Base-by-base conservation (phyloP, 2,888 invertebrate genomes). In the Phorcus lineatus region DNA sequence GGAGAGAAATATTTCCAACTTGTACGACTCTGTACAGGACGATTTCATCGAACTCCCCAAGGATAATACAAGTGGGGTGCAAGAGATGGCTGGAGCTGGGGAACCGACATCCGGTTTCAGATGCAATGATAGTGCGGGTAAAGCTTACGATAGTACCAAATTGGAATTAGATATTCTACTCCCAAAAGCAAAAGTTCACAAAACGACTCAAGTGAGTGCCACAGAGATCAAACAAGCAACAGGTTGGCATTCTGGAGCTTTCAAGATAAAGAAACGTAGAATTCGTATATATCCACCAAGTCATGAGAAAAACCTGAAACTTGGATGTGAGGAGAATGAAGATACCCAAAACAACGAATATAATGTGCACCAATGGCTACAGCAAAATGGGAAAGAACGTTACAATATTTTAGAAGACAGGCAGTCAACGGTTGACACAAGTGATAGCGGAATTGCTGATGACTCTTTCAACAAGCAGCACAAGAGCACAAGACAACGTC, bases 391-490 rank as follows among this genome's bases (percentile, higher is more conserved):
- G 4, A 62, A 13, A 13, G 62, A 28, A 13, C 24, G 4, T 28
- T 62, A 16, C n/a, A 17, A 28, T 9, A 28, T 31, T 22, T 17
- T 31, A 13, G 24, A 24, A 7, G 62, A 62, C 17, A 62, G 84
- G 1, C 82, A 84, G 79, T 82, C 84, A 17, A 81, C 84, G 2
- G 80, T 82, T 31, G 84, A 84, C 74, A 84, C 84, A 16, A 67
- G 79, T 24, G 84, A 84, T 79, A 84, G 84, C 36, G 84, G 82
- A 2, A 82, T 84, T 16, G 78, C 80, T 24, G 82, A 84, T 22
- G 53, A 53, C 3, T 1, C 47, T 9, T 6, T 47, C 11, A 4
- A 47, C 1, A 47, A 47, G 47, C 47, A 47, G 47, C 47, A 47
- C 6, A 4, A 47, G 7, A 6, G 13, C 13, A 1, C 11, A 47